phyloP scores from a whole-genome alignment of 2,888 invertebrate genomes.

The Atrina japonica region DNA sequence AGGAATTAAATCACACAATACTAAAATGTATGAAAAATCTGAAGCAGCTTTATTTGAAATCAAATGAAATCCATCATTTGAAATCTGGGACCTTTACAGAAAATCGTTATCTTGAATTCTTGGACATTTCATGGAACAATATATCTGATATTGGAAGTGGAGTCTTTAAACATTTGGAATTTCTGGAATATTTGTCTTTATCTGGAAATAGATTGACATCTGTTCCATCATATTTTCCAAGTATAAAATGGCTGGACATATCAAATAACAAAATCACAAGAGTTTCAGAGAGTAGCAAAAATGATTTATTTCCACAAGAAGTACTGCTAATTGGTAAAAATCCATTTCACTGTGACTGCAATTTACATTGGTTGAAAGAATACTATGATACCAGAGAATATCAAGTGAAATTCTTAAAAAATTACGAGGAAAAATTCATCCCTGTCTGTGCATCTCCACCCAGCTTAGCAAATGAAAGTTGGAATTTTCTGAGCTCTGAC shows the following conservation, averaged over 20 bases:
- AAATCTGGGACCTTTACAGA: neutral
- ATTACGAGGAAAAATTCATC: constrained; percentile 16
- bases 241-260: constrained; percentile 50
- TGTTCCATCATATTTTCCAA: constrained; percentile 40
- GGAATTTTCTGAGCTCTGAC: constrained; percentile 19
- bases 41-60: constrained; percentile 6
- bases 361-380: constrained; percentile 32
- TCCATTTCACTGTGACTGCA: constrained; percentile 33
- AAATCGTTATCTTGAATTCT: constrained; percentile 18
- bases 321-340: constrained; percentile 26
- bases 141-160: constrained; percentile 30
- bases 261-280: constrained; percentile 45
- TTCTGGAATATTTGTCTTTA: constrained; percentile 42
- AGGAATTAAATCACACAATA: too few species aligned
- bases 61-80: constrained; percentile 1
- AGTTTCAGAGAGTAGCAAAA: constrained; percentile 24
- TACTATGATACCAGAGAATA: constrained; percentile 24
- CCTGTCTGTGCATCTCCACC: constrained; percentile 18
- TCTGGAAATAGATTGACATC: constrained; percentile 36
- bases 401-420: constrained; percentile 20
- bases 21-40: neutral
- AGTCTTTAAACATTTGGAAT: constrained; percentile 26
- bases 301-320: constrained; percentile 26
- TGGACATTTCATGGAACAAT: constrained; percentile 44
- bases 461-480: constrained; percentile 3